These are phyloP conservation scores for Notiomystis cincta DNA, from an alignment of 2,113 vertebrate genomes.

Conservation along the genomic window DNA sequence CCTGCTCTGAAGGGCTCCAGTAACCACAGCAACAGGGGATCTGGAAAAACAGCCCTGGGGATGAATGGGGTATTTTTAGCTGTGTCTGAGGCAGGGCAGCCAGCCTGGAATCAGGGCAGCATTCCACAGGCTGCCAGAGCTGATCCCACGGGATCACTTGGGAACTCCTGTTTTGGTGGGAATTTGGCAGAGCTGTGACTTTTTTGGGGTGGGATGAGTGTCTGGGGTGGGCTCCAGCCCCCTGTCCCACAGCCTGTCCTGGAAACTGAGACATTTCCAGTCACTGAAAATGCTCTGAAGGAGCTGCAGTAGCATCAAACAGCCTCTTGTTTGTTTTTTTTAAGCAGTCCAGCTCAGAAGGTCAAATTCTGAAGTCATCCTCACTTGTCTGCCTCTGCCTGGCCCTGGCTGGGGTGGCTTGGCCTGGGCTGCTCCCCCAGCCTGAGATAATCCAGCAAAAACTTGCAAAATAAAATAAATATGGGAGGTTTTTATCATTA, in stretches of 20 bases:
- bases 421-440: background rate
- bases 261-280: background rate
- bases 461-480: background rate
- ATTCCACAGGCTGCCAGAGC: background rate
- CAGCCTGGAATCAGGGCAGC: background rate
- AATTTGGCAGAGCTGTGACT: background rate
- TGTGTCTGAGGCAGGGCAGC: background rate
- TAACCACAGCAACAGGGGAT: background rate
- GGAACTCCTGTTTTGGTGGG: background rate
- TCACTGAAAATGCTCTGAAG: background rate
- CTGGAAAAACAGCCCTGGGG: background rate
- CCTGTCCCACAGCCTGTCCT: background rate
- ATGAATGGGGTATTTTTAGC: background rate
- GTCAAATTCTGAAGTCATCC: background rate
- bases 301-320: background rate
- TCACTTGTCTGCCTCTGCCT: background rate
- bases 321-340: background rate
- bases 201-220: background rate
- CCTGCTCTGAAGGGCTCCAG: rapidly evolving
- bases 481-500: background rate
- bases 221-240: background rate
- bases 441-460: background rate
- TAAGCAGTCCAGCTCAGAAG: background rate
- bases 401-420: background rate
- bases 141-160: background rate